Evolutionary conservation across 1,140 invertebrate genomes (phyloP).

Genomic region (Tribolium castaneum): DNA sequence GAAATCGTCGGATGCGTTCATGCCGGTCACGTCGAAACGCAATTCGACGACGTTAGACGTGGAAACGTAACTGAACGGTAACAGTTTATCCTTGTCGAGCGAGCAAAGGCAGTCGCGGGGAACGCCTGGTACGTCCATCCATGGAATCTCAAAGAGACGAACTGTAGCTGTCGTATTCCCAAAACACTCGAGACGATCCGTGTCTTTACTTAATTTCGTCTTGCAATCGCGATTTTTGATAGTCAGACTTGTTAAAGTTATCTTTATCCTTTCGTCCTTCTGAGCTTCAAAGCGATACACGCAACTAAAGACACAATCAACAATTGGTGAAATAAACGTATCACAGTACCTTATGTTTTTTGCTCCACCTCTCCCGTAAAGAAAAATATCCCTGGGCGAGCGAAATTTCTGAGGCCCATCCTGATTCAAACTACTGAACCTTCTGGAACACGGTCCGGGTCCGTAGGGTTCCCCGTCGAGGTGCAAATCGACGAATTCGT

Average conservation of each 20-base stretch:
- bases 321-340: background rate
- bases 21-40: conserved; percentile 82
- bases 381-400: conserved; percentile 83
- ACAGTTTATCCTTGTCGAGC: conserved; percentile 64
- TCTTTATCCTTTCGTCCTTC: conserved; percentile 78
- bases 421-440: conserved; percentile 74
- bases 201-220: conserved; percentile 73
- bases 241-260: conserved; percentile 74
- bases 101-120: conserved; percentile 80
- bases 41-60: conserved; percentile 81
- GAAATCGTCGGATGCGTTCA: conserved; percentile 87
- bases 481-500: conserved; percentile 89
- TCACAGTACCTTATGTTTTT: conserved; percentile 77
- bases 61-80: conserved; percentile 82
- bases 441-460: conserved; percentile 73
- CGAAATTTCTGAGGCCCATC: conserved; percentile 72
- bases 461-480: conserved; percentile 84
- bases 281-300: conserved; percentile 87
- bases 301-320: conserved; percentile 70
- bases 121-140: conserved; percentile 73
- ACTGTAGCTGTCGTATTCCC: conserved; percentile 70
- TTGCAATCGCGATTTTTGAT: conserved; percentile 75
- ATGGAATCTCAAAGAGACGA: conserved; percentile 78
- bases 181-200: conserved; percentile 76
- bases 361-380: conserved; percentile 85